phyloP scores from a whole-genome alignment of 2,888 invertebrate species.

The Athalia cordata region DNA sequence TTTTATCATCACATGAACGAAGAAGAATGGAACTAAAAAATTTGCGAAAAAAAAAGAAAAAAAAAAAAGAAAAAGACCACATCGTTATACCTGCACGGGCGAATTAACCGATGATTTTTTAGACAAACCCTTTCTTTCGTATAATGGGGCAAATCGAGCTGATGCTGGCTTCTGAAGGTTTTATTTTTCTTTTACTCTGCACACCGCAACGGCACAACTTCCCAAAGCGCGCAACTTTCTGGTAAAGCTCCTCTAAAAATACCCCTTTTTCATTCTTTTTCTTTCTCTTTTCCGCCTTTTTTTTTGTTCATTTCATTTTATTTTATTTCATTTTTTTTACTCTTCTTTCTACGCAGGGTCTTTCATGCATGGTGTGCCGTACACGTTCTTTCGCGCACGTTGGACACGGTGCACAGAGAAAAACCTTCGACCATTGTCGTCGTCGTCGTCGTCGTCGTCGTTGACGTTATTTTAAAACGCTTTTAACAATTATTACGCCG shows the following conservation, averaged over 20 bases:
- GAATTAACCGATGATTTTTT: neutral
- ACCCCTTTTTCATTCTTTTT: neutral
- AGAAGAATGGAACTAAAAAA: neutral
- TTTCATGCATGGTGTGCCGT: no score
- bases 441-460: no score
- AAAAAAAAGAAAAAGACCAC: neutral
- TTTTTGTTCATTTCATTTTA: no score
- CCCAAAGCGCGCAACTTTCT: neutral
- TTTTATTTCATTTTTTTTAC: no score
- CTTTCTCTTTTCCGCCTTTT: neutral
- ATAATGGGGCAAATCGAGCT: neutral
- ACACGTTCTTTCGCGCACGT: no score
- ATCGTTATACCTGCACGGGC: neutral
- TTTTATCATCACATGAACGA: neutral
- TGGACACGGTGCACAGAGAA: no score
- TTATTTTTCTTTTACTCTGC: slow-evolving; percentile 10
- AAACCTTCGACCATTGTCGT: no score
- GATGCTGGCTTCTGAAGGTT: neutral
- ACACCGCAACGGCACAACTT: neutral
- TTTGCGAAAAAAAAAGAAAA: neutral
- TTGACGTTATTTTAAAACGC: no score
- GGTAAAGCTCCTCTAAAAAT: neutral
- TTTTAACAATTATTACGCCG: no score
- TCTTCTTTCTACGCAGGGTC: no score
- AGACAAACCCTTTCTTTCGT: slow-evolving; percentile 14